Base-by-base conservation (phyloP, 2,888 invertebrate genomes). In the Tinea pellionella region DNA sequence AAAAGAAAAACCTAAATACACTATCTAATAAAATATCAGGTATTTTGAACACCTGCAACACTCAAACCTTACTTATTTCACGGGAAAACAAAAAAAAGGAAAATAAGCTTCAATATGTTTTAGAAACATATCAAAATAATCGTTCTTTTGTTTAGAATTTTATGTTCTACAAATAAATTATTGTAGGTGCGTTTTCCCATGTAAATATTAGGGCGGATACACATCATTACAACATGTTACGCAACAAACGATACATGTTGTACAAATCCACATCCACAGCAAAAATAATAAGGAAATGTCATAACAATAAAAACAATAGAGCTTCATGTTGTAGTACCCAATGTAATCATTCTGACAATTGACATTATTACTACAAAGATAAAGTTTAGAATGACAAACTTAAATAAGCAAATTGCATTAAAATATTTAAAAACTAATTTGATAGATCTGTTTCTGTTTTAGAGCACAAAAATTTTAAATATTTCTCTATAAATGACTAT, bases 261-360 rank as follows among this genome's bases (percentile, higher is more conserved):
- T 9, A 37, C 37, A n/a, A n/a, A n/a, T 37, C 37, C n/a, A 47
- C n/a, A 42, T n/a, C n/a, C 42, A 42, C 47, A 24, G 6, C 37
- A 37, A 12, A 24, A 53, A 18, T 2, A 53, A 53, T 24, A 24
- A 53, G 53, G 24, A 53, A 53, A 53, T 24, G 4, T 57, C 55
- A 19, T 55, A 55, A 55, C 55, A 57, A 47, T 47, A 47, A 47
- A 47, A 18, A 15, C 18, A 47, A 53, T 53, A 53, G 6, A 18
- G 24, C 53, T 18, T 47, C 9, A 15, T 55, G 12, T 57, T 57
- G 32, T 24, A 6, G 57, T 57, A 57, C 57, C 32, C 57, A 15
- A 15, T 30, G 57, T 57, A 57, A 57, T 32, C 57, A 32, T 57
- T 57, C 7, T 32, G 16, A 57, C 53, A 53, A 53, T 53, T 53